Conservation (phyloP, 92 coral and sea anemone genomes). For the Parazoanthus swiftii region DNA sequence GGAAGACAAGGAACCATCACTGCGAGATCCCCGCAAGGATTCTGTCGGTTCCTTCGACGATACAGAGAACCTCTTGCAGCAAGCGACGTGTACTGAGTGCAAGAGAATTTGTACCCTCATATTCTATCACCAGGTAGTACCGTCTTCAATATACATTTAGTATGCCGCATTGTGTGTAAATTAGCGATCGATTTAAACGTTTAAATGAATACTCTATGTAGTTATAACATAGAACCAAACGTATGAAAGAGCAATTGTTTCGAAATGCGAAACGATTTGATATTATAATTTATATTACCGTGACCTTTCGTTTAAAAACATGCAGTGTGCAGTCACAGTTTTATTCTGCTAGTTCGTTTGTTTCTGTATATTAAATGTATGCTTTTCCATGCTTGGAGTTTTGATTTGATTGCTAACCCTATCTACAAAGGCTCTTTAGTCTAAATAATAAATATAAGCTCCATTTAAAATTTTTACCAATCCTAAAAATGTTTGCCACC, state of each 20-base stretch:
- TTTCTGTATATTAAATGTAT: not conserved
- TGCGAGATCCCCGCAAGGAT: not conserved
- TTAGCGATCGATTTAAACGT: no score
- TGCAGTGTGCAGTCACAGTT: not conserved
- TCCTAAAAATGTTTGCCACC: not conserved
- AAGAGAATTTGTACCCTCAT: conserved; percentile 30
- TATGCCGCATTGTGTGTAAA: not conserved
- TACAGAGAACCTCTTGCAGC: not conserved
- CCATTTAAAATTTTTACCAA: not conserved
- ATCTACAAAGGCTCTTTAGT: not conserved
- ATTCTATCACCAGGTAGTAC: conserved; percentile 45
- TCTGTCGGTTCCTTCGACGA: not conserved
- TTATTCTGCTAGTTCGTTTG: not conserved
- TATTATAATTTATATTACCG: not conserved
- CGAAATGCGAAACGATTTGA: not conserved
- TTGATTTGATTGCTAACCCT: not conserved
- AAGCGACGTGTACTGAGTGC: conserved; percentile 42
- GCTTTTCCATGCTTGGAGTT: not conserved
- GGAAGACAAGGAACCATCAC: not conserved
- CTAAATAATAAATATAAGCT: not conserved
- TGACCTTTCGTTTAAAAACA: conserved; percentile 9
- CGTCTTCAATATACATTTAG: not conserved
- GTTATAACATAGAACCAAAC: not conserved
- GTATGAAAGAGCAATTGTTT: conserved; percentile 32
- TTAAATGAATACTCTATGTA: not conserved